Conservation (phyloP, 2,888 invertebrate species). For the Molanna angustata region DNA sequence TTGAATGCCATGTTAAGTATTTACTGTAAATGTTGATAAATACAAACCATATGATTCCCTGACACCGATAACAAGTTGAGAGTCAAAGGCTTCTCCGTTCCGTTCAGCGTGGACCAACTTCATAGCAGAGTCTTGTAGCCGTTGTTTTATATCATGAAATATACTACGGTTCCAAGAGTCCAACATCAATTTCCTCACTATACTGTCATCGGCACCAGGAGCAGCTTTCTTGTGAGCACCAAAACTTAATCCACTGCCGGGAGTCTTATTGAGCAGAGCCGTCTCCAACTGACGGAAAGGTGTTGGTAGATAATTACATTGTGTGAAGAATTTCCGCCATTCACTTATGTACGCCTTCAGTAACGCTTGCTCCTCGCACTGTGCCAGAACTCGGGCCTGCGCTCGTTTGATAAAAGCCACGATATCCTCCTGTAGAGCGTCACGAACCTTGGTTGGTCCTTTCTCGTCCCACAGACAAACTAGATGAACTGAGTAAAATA, state of each 20-base stretch:
- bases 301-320: slow-evolving; percentile 94
- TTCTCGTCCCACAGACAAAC: slow-evolving; percentile 98
- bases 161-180: slow-evolving; percentile 98
- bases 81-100: slow-evolving; percentile 97
- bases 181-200: slow-evolving; percentile 93
- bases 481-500: slow-evolving; percentile 93
- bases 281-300: slow-evolving; percentile 93
- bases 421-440: slow-evolving; percentile 88
- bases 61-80: slow-evolving; percentile 95
- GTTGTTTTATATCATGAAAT: slow-evolving; percentile 91
- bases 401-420: slow-evolving; percentile 93
- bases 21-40: not conserved
- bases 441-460: slow-evolving; percentile 83
- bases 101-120: slow-evolving; percentile 94
- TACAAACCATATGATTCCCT: slow-evolving; percentile 87
- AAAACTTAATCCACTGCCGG: slow-evolving; percentile 39
- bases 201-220: slow-evolving; percentile 77
- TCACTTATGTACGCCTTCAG: slow-evolving; percentile 96
- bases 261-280: slow-evolving; percentile 62
- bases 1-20: not conserved
- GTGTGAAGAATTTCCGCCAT: slow-evolving; percentile 98
- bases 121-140: slow-evolving; percentile 95
- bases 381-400: slow-evolving; percentile 83
- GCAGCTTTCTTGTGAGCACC: slow-evolving; percentile 52
- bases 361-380: slow-evolving; percentile 92